These are phyloP conservation scores for Brenthis ino DNA, from an alignment of 2,888 invertebrate species.

Conservation along the genomic window DNA sequence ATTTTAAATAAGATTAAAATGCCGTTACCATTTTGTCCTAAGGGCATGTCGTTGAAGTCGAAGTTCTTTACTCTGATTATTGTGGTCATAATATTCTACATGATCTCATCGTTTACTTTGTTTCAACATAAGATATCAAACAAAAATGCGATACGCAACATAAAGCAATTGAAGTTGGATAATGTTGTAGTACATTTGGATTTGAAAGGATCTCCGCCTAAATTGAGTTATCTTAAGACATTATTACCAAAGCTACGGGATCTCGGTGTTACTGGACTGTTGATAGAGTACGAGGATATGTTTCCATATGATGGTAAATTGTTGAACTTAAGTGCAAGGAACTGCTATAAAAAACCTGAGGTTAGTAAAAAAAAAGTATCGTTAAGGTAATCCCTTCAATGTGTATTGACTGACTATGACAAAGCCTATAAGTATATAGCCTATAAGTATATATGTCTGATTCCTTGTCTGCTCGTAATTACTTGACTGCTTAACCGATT, in stretches of 20 bases:
- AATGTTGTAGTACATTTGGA: constrained; percentile 91
- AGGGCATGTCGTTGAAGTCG: constrained; percentile 13
- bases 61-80: constrained; percentile 18
- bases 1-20: constrained; percentile 4
- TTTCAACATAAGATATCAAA: background rate
- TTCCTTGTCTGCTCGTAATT: too few relatives aligned
- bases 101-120: constrained; percentile 20
- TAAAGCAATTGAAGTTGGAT: constrained; percentile 44
- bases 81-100: constrained; percentile 18
- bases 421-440: too few relatives aligned
- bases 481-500: too few relatives aligned
- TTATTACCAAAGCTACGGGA: constrained; percentile 84
- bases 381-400: too few relatives aligned
- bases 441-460: too few relatives aligned
- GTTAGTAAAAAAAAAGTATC: constrained; percentile 37
- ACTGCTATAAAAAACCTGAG: constrained; percentile 82
- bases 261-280: constrained; percentile 88
- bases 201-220: constrained; percentile 92
- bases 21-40: constrained; percentile 3
- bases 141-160: constrained; percentile 2
- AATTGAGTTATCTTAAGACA: constrained; percentile 82
- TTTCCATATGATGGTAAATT: constrained; percentile 88
- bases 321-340: constrained; percentile 82
- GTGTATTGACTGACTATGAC: too few relatives aligned
- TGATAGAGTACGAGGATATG: constrained; percentile 94